These are phyloP conservation scores for Neolamprologus cancellatus DNA, from an alignment of 2,113 vertebrate genomes.

Conservation along the genomic window DNA sequence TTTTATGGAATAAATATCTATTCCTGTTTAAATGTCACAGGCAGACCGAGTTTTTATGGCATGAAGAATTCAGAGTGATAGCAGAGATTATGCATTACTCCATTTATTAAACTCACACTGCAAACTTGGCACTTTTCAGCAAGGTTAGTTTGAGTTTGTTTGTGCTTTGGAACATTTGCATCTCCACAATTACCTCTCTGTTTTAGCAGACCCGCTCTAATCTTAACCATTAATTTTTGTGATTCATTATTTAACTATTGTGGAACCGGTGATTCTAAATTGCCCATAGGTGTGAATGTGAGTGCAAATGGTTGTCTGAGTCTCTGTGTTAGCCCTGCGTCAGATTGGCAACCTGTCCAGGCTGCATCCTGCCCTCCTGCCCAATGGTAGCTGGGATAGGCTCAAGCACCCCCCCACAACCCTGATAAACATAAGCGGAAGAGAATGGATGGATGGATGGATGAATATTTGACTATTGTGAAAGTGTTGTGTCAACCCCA, in stretches of 20 bases:
- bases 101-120: not conserved
- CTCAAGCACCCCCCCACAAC: not conserved
- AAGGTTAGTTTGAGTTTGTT: not conserved
- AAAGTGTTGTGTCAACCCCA: not conserved
- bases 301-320: not conserved
- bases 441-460: not conserved
- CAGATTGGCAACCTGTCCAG: not conserved
- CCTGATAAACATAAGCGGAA: not conserved
- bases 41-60: not conserved
- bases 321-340: not conserved
- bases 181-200: not conserved
- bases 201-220: not conserved
- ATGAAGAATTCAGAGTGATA: not conserved
- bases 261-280: not conserved
- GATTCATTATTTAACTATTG: not conserved
- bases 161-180: not conserved
- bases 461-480: not conserved
- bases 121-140: not conserved
- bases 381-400: not conserved
- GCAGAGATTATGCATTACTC: not conserved
- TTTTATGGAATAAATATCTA: not conserved
- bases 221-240: not conserved
- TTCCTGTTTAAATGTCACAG: not conserved
- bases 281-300: not conserved
- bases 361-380: not conserved